Conservation (phyloP, 1,140 invertebrate species). For the Heliconius hewitsoni region DNA sequence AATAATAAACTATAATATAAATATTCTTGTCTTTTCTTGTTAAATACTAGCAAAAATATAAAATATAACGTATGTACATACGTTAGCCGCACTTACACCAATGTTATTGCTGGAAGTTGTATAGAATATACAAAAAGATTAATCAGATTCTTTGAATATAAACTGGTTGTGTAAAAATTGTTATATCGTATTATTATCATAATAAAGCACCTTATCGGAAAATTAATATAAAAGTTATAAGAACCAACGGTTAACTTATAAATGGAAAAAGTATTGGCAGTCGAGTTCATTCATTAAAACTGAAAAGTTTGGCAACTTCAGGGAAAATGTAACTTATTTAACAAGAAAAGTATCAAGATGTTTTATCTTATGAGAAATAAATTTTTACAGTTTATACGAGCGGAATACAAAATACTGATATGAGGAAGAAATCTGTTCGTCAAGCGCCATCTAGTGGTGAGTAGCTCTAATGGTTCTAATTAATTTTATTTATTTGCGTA, state of each 20-base stretch:
- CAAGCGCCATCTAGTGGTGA: constrained; percentile 64
- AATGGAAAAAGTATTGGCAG: constrained; percentile 62
- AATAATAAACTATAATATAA: no score
- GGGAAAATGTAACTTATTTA: constrained; percentile 55
- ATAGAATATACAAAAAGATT: no score
- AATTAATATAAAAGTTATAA: constrained; percentile 39
- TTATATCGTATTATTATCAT: neutral
- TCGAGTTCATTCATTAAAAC: constrained; percentile 69
- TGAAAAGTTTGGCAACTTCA: constrained; percentile 52
- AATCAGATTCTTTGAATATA: no score
- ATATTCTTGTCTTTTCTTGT: no score
- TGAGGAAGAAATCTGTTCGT: neutral
- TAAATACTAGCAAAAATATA: no score
- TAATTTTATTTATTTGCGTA: neutral
- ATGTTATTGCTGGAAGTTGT: no score
- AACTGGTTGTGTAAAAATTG: no score
- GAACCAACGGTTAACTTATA: constrained; percentile 51
- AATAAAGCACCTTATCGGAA: neutral
- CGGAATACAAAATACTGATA: constrained; percentile 20
- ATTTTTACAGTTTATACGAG: constrained; percentile 27
- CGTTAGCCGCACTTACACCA: no score
- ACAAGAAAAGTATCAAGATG: constrained; percentile 54
- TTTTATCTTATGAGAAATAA: constrained; percentile 41
- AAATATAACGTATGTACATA: no score
- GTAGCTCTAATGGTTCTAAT: constrained; percentile 45